A percentile compares a stretch with the other conserved stretches of the same genome.
These are phyloP conservation scores for Hermodice carunculata DNA, from an alignment of 2,888 invertebrate genomes.

Conservation along the genomic window DNA sequence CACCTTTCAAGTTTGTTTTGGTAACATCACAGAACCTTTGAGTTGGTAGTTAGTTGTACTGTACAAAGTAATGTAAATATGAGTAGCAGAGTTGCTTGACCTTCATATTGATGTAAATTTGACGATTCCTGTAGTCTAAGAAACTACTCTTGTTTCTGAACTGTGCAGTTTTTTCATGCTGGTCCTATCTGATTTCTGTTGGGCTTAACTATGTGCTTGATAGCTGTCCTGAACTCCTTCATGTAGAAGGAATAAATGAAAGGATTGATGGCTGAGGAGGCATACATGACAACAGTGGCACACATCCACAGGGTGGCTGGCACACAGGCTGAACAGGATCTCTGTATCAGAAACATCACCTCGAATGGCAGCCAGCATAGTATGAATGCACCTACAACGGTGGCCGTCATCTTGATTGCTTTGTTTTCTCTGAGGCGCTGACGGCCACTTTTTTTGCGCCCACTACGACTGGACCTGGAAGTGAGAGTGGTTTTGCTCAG, in stretches of 20 bases:
- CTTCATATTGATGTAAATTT: no score
- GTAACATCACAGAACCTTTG: no score
- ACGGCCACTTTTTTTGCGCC: not conserved
- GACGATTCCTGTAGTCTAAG: no score
- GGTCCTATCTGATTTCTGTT: no score
- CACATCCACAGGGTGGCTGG: constrained; percentile 9
- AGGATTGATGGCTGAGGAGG: constrained; percentile 34
- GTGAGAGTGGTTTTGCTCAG: not conserved
- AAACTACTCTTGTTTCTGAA: no score
- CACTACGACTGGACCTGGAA: not conserved
- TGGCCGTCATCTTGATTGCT: constrained; percentile 31
- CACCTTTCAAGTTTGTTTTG: no score
- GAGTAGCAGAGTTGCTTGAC: no score
- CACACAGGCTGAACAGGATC: not conserved
- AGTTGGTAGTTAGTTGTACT: no score
- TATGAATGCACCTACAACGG: constrained; percentile 34
- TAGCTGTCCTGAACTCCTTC: constrained; percentile 28
- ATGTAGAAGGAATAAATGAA: constrained; percentile 43
- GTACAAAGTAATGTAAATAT: no score
- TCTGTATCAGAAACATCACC: constrained; percentile 22
- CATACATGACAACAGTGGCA: constrained; percentile 14
- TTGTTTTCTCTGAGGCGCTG: constrained; percentile 31
- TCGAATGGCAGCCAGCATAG: constrained; percentile 36
- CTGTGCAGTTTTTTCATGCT: no score
- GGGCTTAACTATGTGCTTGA: not conserved